Conservation (phyloP, 2,113 vertebrate genomes). For the Heptranchias perlo region DNA sequence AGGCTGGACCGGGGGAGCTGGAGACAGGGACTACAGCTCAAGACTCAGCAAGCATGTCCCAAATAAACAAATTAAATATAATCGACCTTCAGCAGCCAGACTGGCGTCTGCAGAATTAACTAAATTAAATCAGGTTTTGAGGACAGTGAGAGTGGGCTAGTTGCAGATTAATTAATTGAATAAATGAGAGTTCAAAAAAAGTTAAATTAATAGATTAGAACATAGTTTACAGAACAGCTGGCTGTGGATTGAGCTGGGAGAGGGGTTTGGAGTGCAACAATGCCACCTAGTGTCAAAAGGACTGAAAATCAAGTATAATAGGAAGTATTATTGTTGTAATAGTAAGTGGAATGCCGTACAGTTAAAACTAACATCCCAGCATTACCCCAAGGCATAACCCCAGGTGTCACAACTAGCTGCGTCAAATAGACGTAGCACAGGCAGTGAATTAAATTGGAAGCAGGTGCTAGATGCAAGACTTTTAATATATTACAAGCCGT, state of each 20-base stretch:
- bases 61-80: background rate
- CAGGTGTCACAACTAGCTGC: background rate
- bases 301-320: background rate
- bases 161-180: background rate
- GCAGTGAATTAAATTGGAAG: too few relatives aligned
- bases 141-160: background rate
- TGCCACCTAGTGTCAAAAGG: background rate
- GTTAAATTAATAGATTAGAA: background rate
- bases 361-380: too few relatives aligned
- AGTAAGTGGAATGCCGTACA: too few relatives aligned
- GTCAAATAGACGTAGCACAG: background rate
- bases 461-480: too few relatives aligned
- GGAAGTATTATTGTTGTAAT: background rate
- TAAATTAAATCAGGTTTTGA: background rate
- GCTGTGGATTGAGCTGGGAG: background rate
- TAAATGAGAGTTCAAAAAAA: background rate
- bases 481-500: too few relatives aligned
- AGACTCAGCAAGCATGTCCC: too few relatives aligned
- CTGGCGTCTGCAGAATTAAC: background rate
- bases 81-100: background rate
- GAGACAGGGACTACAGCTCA: background rate
- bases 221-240: background rate
- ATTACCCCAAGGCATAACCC: background rate
- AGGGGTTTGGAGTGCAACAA: background rate
- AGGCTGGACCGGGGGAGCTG: background rate